Base-by-base conservation (phyloP, 2,113 vertebrate species). In the Halcyon malimbica region DNA sequence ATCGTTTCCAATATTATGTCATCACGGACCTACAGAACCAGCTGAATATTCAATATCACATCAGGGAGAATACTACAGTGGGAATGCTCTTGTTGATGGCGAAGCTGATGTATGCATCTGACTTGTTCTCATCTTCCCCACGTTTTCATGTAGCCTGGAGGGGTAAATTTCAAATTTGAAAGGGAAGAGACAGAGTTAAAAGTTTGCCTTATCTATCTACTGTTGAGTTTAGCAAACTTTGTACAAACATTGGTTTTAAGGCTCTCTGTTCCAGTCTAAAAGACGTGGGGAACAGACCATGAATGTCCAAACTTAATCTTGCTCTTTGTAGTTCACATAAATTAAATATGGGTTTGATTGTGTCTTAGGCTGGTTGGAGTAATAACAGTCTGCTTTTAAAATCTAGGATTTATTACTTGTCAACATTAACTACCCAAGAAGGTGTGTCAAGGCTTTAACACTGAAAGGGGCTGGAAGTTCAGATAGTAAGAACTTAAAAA, bases 241-340 rank as follows among this genome's bases (percentile, higher is more conserved):
- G 44, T 69, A 25, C 73, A 96, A 74, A 64, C 31, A 31, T 16
- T 6, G 6, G 39, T 54, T 46, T 44, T 74, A 44, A 79, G 60
- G 10, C 2, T 2, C 23, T 87, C 23, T 42, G 3, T 74, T 81
- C 33, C 8, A 8, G 31, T 25, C 35, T 39, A 50, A n/a, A 68
- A 42, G 29, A 82, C 9, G 4, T 71, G 5, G 60, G 41, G 48
- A 87, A 29, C 26, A 71, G 39, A 17, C n/a, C 1, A 3, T 20
- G 28, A 62, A 21, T 37, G 23, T 51, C 53, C 13, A 15, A 57
- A 16, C 11, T 56, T 35, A 75, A 42, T 69, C 33, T 79, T 2
- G 0, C 33, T 79, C 25, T 10, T 39, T 62, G 35, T 46, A 65
- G 29, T 86, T 80, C 0, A 0, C 26, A 21, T 26, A 4, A 2